Evolutionary conservation across 92 coral and sea anemone genomes (phyloP).

Genomic region (Actinostola sp.): DNA sequence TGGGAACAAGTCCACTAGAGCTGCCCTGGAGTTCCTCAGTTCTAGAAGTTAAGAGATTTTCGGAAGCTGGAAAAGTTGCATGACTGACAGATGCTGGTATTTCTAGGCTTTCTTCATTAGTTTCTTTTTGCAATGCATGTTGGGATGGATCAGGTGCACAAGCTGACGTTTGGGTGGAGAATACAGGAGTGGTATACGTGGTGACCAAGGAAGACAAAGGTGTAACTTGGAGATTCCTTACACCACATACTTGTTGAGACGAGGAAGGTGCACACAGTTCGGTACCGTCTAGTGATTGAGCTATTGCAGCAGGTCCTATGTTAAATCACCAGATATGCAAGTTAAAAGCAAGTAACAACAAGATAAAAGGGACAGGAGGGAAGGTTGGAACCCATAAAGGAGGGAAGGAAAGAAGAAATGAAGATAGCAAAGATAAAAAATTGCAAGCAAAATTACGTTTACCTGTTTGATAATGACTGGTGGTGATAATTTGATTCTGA

Average conservation of each 20-base stretch:
- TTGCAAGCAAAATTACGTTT: neutral
- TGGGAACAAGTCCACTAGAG: neutral
- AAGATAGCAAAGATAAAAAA: neutral
- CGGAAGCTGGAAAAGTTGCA: neutral
- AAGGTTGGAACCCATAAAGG: too few relatives aligned
- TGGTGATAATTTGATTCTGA: neutral
- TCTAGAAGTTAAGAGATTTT: neutral
- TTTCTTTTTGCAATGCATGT: constrained; percentile 22
- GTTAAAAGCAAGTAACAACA: too few relatives aligned
- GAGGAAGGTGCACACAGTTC: constrained; percentile 43
- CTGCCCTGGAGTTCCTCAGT: constrained; percentile 2
- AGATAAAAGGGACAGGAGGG: too few relatives aligned
- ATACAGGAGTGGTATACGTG: constrained; percentile 15
- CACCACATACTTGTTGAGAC: constrained; percentile 16
- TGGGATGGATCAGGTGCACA: constrained; percentile 25
- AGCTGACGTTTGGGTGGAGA: constrained; percentile 24
- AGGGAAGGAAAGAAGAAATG: too few relatives aligned
- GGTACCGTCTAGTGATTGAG: constrained; percentile 73
- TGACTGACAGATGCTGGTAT: constrained; percentile 1
- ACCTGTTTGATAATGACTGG: constrained; percentile 15
- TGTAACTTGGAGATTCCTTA: constrained; percentile 13
- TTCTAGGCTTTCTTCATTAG: neutral
- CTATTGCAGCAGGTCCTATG: constrained; percentile 83
- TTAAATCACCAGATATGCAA: too few relatives aligned
- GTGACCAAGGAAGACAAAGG: constrained; percentile 4